Base-by-base conservation (phyloP, 2,797 vertebrate species). In the Macrochelys suwanniensis region DNA sequence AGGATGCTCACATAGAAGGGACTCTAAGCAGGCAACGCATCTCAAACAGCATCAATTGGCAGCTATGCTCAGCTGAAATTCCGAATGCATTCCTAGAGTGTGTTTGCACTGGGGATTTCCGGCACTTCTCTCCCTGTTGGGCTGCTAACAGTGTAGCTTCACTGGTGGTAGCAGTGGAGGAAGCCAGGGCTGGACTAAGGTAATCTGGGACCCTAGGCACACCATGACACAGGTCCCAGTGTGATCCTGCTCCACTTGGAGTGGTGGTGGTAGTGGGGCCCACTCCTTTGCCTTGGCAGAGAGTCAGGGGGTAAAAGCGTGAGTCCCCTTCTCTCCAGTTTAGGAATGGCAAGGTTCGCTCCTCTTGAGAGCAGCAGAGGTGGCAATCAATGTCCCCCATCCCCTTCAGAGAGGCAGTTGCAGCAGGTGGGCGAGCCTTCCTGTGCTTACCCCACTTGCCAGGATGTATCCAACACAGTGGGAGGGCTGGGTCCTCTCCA, bases 221-320 rank as follows among this genome's bases (percentile, higher is more conserved):
- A 26, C 42, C 0, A 0, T 61, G 81, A 79, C 4, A 37, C 28
- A 49, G 31, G 28, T 28, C 59, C 78, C 54, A 28, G 56, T 59
- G 49, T 16, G 74, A 28, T 25, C 28, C 25, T 77, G 13, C 74
- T 31, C 21, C 45, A 47, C 25, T 31, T 28, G 59, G n/a, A 53
- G 49, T 16, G 25, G 12, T 79, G 19, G n/a, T 50, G 51, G 37
- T 57, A 47, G 8, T 50, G 47, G 57, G 57, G 28, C 49, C 11
- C 19, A 3, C 33, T 11, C 65, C 10, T 71, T 71, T 71, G 68
- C n/a, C 11, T 37, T 71, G 37, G n/a, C 33, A 65, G 33, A 19
- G 33, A 5, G 8, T 33, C 61, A 17, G 8, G 33, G 33, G 61
- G 16, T 19, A 65, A 65, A 10, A 65, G 17, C 37, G 5, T 42